Percentiles rank a stretch among this genome's conserved stretches.
Evolutionary conservation across 2,113 vertebrate species (phyloP).

Genomic region (Glareola pratincola): DNA sequence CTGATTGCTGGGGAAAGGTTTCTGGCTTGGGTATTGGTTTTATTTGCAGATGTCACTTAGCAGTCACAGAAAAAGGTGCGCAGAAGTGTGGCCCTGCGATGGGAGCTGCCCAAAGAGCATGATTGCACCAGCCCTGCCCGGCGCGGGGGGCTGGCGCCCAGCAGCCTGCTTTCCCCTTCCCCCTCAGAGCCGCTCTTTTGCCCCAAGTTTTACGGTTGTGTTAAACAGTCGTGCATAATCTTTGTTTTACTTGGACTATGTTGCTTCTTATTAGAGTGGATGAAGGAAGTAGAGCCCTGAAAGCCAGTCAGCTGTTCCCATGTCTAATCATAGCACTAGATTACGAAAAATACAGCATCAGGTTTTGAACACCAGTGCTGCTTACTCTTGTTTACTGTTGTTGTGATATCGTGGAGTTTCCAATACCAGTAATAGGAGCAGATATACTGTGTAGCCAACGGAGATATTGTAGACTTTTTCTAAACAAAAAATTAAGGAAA

Average conservation of each 20-base stretch:
- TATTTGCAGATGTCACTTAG: neutral
- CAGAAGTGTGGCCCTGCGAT: neutral
- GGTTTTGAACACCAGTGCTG: neutral
- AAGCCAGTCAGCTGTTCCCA: neutral
- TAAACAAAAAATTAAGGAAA: neutral
- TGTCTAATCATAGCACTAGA: neutral
- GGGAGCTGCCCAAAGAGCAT: neutral
- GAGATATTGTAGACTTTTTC: neutral
- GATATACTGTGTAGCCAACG: neutral
- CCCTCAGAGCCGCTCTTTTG: neutral
- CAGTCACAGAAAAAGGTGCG: neutral
- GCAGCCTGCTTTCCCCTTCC: neutral
- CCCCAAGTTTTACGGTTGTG: neutral
- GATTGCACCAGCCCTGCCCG: neutral
- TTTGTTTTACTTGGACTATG: neutral
- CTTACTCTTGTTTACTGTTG: neutral
- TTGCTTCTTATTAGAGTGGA: neutral
- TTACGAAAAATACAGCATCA: neutral
- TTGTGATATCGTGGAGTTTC: neutral
- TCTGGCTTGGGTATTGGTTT: neutral
- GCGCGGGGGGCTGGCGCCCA: neutral
- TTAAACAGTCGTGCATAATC: neutral
- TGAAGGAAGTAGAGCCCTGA: neutral
- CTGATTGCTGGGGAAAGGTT: neutral
- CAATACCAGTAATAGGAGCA: neutral